Conservation (phyloP, 2,797 vertebrate species). For the Coccyzus lansbergi region DNA sequence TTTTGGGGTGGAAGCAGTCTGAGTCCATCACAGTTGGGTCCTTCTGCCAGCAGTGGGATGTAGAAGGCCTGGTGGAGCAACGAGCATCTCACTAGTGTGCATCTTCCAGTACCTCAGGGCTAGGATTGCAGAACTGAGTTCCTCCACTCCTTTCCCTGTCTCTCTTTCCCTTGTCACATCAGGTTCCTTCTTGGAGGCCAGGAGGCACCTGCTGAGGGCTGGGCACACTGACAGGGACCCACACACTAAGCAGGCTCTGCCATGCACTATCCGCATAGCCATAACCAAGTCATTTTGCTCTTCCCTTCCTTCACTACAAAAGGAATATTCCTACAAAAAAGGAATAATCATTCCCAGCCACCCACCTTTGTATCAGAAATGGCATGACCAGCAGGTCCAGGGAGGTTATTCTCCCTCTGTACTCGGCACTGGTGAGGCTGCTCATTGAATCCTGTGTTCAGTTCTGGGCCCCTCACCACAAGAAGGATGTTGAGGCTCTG, state of each 20-base stretch:
- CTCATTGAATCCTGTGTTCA: too few relatives aligned
- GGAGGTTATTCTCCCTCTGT: too few relatives aligned
- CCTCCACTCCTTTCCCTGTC: background rate
- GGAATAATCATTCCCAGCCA: background rate
- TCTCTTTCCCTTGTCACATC: fast-evolving
- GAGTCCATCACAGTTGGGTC: background rate
- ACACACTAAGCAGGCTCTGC: fast-evolving
- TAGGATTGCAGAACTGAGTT: background rate
- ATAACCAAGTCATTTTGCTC: background rate
- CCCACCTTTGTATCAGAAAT: too few relatives aligned
- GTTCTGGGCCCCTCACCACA: too few relatives aligned
- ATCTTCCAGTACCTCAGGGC: background rate
- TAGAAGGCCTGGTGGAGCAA: background rate
- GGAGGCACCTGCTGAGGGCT: background rate
- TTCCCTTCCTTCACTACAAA: background rate
- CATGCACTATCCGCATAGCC: background rate
- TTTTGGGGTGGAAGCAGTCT: background rate
- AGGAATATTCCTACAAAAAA: background rate
- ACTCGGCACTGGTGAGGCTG: too few relatives aligned
- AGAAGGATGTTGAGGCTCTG: too few relatives aligned
- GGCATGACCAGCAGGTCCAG: too few relatives aligned
- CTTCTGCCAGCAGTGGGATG: background rate
- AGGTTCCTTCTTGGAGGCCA: background rate
- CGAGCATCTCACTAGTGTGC: fast-evolving
- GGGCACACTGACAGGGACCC: fast-evolving